These are phyloP conservation scores for Vannuccia rotundouncinata DNA, from an alignment of 2,888 invertebrate species.

Conservation along the genomic window DNA sequence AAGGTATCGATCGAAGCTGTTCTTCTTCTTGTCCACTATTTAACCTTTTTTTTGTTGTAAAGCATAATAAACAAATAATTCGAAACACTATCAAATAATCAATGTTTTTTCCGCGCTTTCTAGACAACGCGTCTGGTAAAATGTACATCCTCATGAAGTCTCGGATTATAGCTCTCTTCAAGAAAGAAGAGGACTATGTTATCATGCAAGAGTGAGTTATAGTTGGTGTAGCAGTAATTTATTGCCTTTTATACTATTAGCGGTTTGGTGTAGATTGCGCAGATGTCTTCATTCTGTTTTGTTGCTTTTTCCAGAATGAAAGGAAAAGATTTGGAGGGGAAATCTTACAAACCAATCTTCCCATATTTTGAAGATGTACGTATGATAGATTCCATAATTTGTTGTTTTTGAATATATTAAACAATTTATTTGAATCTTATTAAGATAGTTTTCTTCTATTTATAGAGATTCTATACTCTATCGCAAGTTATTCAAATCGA, in stretches of 20 bases:
- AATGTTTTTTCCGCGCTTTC: no score
- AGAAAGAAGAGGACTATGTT: constrained; percentile 70
- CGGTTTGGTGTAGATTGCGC: background rate
- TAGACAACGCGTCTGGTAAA: constrained; percentile 62
- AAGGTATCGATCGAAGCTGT: constrained; percentile 53
- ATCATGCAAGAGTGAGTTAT: constrained; percentile 65
- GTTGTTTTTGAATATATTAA: background rate
- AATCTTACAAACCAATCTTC: constrained; percentile 78
- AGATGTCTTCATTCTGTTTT: background rate
- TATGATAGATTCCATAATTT: constrained; percentile 32
- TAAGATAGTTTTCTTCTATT: background rate
- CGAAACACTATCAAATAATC: background rate
- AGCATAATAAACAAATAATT: background rate
- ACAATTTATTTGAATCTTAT: no score
- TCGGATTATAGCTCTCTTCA: constrained; percentile 71
- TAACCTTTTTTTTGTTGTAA: background rate
- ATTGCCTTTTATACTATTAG: background rate
- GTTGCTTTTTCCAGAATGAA: constrained; percentile 58
- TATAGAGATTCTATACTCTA: background rate
- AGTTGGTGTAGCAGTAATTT: background rate
- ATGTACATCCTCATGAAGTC: constrained; percentile 78
- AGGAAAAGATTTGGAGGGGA: constrained; percentile 72
- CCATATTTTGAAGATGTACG: constrained; percentile 70
- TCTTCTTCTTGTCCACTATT: background rate
- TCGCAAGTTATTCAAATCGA: background rate